Conservation (phyloP, 2,888 invertebrate species). For the Dryadula phaetusa region DNA sequence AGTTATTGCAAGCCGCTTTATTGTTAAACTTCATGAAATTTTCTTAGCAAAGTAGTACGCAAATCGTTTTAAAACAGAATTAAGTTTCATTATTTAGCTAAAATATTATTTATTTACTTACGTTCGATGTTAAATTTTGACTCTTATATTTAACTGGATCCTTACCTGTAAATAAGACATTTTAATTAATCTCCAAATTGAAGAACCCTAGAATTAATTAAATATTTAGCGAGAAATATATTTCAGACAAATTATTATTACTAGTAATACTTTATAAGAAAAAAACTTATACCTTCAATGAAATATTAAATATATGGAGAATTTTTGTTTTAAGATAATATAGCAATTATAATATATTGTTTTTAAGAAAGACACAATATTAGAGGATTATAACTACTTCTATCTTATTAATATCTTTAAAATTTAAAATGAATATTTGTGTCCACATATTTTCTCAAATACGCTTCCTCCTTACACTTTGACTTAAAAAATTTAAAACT, state of each 20-base stretch:
- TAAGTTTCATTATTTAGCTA: constrained; percentile 25
- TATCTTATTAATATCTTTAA: too few relatives aligned
- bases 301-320: too few relatives aligned
- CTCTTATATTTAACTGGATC: constrained; percentile 35
- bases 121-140: not conserved
- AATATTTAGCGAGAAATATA: constrained; percentile 22
- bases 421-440: too few relatives aligned
- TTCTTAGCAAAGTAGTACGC: not conserved
- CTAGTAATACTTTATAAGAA: not conserved
- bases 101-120: constrained; percentile 34
- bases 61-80: constrained; percentile 27
- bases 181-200: constrained; percentile 36
- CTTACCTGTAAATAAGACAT: constrained; percentile 40
- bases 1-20: constrained; percentile 11
- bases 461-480: too few relatives aligned
- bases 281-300: too few relatives aligned
- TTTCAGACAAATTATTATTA: constrained; percentile 8
- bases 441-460: too few relatives aligned
- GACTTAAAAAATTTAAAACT: too few relatives aligned
- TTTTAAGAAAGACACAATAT: too few relatives aligned
- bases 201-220: constrained; percentile 25
- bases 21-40: constrained; percentile 2
- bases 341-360: too few relatives aligned
- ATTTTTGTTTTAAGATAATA: too few relatives aligned
- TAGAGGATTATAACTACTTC: too few relatives aligned